Conservation (phyloP, 2,113 vertebrate species). For the Plotosus lineatus region DNA sequence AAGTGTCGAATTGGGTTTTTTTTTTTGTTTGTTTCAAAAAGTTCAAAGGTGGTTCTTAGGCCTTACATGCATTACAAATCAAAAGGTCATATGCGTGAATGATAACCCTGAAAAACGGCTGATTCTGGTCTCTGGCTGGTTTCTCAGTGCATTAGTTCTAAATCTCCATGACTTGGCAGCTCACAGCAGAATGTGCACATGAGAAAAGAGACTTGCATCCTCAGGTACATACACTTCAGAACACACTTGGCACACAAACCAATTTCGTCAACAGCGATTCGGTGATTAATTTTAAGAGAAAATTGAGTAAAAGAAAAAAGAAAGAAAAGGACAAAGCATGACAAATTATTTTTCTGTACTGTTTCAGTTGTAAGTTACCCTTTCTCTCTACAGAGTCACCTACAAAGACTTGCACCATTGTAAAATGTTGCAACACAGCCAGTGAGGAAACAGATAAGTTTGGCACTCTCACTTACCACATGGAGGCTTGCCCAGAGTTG, state of each 20-base stretch:
- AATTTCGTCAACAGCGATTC: not conserved
- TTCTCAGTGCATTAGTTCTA: no score
- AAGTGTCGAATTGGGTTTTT: no score
- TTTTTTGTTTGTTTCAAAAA: no score
- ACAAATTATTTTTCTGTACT: not conserved
- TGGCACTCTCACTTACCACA: slow-evolving; percentile 80
- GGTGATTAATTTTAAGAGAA: not conserved
- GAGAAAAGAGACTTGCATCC: not conserved
- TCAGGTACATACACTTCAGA: not conserved
- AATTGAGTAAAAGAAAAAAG: no score
- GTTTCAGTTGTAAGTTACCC: not conserved
- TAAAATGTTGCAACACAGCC: slow-evolving; percentile 5
- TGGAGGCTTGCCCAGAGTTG: slow-evolving; percentile 81
- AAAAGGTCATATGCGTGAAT: no score
- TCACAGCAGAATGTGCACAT: not conserved
- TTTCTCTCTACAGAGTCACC: not conserved
- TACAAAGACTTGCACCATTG: not conserved
- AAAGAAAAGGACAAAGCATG: slow-evolving; percentile 9
- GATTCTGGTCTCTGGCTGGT: no score
- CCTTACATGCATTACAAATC: no score
- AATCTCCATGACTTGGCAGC: not conserved
- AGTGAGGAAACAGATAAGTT: slow-evolving; percentile 18
- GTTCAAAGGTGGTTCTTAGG: no score
- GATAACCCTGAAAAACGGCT: no score
- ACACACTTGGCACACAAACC: not conserved